Evolutionary conservation across 64 coral and sea anemone genomes (phyloP), one percentile per base, ranked within the genome.

Genomic region (Dendronephthya gigantea): DNA sequence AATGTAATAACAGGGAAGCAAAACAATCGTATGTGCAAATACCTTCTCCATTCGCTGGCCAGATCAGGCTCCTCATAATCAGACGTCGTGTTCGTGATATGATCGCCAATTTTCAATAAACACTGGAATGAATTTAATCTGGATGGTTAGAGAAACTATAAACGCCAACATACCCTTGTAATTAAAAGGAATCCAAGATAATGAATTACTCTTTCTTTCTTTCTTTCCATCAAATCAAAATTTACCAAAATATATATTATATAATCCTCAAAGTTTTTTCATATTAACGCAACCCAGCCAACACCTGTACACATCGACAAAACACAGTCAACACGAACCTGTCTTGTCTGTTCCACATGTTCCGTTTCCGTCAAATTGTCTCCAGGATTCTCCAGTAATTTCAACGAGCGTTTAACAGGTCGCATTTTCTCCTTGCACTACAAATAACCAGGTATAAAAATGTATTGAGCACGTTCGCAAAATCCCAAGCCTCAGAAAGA

Each of bases 361-460:
- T 96, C 94, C 15, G 79, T 93, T 74, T 87, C 91, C 0, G 72
- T 58, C 39, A 87, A 82, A 15, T 89, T 72, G 31, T 89, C 83
- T 48, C 93, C 94, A 0, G 94, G 94, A 84, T 89, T 96, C 79
- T 96, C 94, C 7, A 96, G 82, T 88, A 96, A 93, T 68, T 96
- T 96, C 8, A 96, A 52, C 4, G 94, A 91, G 79, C 89, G 86
- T 48, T 96, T 96, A 14, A 96, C 94, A 17, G 94, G 91, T 13
- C 94, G 83, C 94, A 96, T 96, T 55, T 93, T 96, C 52, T 96
- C 94, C 33, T 96, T 96, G 35, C 94, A 96, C 94, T 96, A 75
- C 0, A 81, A 90, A 14, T n/a, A n/a, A n/a, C n/a, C n/a, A n/a
- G n/a, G n/a, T n/a, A n/a, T n/a, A n/a, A n/a, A n/a, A n/a, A n/a